These are phyloP conservation scores for Platygyra sinensis DNA, from an alignment of 64 coral and sea anemone genomes.

Conservation along the genomic window DNA sequence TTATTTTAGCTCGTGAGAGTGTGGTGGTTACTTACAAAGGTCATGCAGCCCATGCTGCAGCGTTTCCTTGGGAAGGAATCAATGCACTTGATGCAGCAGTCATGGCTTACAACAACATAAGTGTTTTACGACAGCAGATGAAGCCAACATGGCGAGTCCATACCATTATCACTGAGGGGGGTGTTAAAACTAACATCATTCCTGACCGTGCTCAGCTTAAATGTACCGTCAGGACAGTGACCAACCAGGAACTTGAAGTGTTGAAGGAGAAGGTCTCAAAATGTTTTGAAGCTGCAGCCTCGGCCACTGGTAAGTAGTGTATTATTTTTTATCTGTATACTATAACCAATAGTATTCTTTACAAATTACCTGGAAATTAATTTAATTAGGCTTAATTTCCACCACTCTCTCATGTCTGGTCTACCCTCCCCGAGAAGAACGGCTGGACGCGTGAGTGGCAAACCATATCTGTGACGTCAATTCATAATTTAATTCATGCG, in stretches of 20 bases:
- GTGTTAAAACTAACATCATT: slow-evolving; percentile 78
- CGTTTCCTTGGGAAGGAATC: slow-evolving; percentile 85
- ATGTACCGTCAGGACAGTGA: slow-evolving; percentile 54
- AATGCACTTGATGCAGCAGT: slow-evolving; percentile 96
- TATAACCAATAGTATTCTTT: too few species aligned
- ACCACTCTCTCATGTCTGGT: too few species aligned
- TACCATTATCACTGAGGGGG: slow-evolving; percentile 76
- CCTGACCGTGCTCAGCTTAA: slow-evolving; percentile 74
- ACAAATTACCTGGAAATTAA: too few species aligned
- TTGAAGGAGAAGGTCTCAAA: slow-evolving; percentile 52
- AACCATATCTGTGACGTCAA: too few species aligned
- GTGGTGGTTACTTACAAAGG: slow-evolving; percentile 72
- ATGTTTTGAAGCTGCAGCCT: slow-evolving; percentile 82
- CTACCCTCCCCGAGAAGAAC: too few species aligned
- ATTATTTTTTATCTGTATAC: too few species aligned
- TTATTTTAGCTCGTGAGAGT: slow-evolving; percentile 8
- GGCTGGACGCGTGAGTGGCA: too few species aligned
- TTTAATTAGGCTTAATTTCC: too few species aligned
- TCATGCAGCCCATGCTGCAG: slow-evolving; percentile 65
- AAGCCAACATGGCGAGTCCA: slow-evolving; percentile 88
- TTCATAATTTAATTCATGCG: too few species aligned
- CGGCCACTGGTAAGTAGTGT: slow-evolving; percentile 49
- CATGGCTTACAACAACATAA: slow-evolving; percentile 75
- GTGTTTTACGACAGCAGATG: slow-evolving; percentile 81
- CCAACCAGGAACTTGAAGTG: slow-evolving; percentile 29